phyloP scores from a whole-genome alignment of 2,888 invertebrate species.

The Campoplex capitator region DNA sequence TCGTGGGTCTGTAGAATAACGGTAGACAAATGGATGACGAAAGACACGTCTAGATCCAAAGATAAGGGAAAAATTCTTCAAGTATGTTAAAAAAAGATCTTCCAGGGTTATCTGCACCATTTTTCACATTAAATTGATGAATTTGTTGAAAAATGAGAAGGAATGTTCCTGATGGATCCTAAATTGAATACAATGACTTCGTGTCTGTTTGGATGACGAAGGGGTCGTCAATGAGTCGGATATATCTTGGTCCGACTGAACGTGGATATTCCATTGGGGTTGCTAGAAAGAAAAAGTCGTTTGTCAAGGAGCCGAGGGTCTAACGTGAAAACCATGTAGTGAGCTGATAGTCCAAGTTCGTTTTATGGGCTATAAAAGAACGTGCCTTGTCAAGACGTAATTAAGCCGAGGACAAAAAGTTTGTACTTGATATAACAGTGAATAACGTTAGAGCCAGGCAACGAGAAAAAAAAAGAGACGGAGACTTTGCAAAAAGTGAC shows the following conservation, averaged over 20 bases:
- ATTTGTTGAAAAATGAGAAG: neutral
- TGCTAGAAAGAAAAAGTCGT: slow-evolving; percentile 11
- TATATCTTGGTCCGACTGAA: neutral
- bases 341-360: slow-evolving; percentile 31
- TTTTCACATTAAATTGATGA: neutral
- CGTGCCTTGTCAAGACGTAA: slow-evolving; percentile 66
- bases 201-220: slow-evolving; percentile 4
- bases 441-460: neutral
- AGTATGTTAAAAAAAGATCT: no score
- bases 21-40: no score
- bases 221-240: neutral
- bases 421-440: slow-evolving; percentile 20
- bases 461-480: slow-evolving; percentile 35
- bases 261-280: neutral
- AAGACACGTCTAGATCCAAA: no score
- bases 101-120: neutral
- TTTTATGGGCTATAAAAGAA: slow-evolving; percentile 67
- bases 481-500: slow-evolving; percentile 8
- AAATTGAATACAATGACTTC: neutral
- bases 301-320: slow-evolving; percentile 16
- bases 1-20: no score
- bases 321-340: slow-evolving; percentile 46
- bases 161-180: neutral
- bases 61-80: no score
- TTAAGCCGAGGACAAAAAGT: slow-evolving; percentile 64